Conservation (phyloP, 2,797 vertebrate species). For the Neomorphus geoffroyi region DNA sequence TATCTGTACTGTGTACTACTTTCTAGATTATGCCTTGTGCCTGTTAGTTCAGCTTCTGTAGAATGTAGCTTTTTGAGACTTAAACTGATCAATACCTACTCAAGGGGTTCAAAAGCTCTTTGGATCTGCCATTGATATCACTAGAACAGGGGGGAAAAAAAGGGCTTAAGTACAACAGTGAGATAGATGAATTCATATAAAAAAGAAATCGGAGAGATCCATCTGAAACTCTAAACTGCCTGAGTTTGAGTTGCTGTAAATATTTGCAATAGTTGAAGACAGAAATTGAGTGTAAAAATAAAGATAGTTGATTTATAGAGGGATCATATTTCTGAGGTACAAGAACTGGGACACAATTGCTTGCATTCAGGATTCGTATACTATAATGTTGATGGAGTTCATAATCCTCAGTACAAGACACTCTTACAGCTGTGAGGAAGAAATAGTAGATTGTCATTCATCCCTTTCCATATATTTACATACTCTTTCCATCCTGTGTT, state of each 20-base stretch:
- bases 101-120: slow-evolving; percentile 44
- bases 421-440: background rate
- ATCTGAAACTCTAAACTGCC: background rate
- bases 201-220: slow-evolving; percentile 54
- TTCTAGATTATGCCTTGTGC: background rate
- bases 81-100: slow-evolving; percentile 55
- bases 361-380: background rate
- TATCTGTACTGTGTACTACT: background rate
- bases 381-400: background rate
- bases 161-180: background rate
- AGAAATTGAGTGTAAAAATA: slow-evolving; percentile 20
- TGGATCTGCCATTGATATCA: slow-evolving; percentile 32
- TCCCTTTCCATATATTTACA: background rate
- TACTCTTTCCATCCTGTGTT: background rate
- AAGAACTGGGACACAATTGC: background rate
- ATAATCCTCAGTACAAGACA: background rate
- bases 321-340: background rate
- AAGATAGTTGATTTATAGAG: slow-evolving; percentile 14
- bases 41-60: background rate
- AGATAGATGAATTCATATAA: slow-evolving; percentile 54
- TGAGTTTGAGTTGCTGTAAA: slow-evolving; percentile 5
- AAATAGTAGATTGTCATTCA: background rate
- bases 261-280: background rate
- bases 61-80: slow-evolving; percentile 27
- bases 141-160: slow-evolving; percentile 10